Evolutionary conservation across 2,888 invertebrate genomes (phyloP).

Genomic region (Incurvaria masculella): DNA sequence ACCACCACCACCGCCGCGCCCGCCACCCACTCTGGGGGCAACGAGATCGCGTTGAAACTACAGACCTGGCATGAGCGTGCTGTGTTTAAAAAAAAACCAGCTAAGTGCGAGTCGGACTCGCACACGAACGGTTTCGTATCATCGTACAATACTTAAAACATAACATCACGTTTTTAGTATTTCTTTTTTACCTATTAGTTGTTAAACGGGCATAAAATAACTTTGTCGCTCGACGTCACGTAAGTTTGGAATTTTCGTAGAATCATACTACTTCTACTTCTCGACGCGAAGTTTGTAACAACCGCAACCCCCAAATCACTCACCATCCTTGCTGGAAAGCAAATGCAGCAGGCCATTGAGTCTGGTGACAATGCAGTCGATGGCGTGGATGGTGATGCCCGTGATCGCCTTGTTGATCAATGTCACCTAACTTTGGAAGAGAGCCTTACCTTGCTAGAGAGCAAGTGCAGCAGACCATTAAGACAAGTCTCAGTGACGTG

Average conservation of each 20-base stretch:
- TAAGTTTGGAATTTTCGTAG: slow-evolving; percentile 95
- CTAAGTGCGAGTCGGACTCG: too few relatives aligned
- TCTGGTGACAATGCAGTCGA: slow-evolving; percentile 91
- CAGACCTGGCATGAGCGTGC: too few relatives aligned
- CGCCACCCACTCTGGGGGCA: slow-evolving; percentile 40
- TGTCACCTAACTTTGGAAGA: too few relatives aligned
- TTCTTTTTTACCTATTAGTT: too few relatives aligned
- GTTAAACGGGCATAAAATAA: too few relatives aligned
- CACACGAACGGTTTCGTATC: too few relatives aligned
- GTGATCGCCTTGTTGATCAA: too few relatives aligned
- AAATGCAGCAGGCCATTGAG: slow-evolving; percentile 87
- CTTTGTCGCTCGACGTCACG: slow-evolving; percentile 87
- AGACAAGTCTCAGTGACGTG: slow-evolving; percentile 92
- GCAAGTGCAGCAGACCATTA: slow-evolving; percentile 83
- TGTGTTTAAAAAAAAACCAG: too few relatives aligned
- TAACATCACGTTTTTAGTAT: too few relatives aligned
- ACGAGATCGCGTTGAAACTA: too few relatives aligned
- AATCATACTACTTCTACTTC: slow-evolving; percentile 88
- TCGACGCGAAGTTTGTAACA: slow-evolving; percentile 92
- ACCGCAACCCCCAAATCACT: slow-evolving; percentile 87
- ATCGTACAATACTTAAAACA: too few relatives aligned
- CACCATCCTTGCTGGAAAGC: slow-evolving; percentile 93
- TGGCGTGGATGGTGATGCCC: slow-evolving; percentile 85
- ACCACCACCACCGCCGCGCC: slow-evolving; percentile 50
- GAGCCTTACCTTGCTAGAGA: slow-evolving; percentile 93